A percentile compares a stretch with the other conserved stretches of the same genome.
Conservation (phyloP, 2,113 vertebrate species). For the Dipodomys stephensi region DNA sequence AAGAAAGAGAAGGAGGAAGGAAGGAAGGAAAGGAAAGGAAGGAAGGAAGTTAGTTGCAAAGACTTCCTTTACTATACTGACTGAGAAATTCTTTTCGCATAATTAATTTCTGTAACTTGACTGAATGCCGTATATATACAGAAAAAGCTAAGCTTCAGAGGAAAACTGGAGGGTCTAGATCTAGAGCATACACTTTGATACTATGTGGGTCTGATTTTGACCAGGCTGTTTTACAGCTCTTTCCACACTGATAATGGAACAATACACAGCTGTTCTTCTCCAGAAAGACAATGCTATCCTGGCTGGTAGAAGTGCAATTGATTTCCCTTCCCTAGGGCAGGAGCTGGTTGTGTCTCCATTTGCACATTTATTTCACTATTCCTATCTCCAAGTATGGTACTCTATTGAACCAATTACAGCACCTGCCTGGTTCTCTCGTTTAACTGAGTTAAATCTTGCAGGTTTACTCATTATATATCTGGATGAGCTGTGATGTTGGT, state of each 20-base stretch:
- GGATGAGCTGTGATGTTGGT: not conserved
- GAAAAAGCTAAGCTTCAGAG: not conserved
- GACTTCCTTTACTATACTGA: not conserved
- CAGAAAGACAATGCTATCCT: not conserved
- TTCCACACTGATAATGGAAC: not conserved
- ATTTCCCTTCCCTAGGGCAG: not conserved
- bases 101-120: not conserved
- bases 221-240: not conserved
- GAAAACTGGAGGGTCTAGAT: slow-evolving; percentile 9
- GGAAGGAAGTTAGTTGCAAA: not conserved
- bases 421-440: not conserved
- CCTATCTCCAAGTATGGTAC: not conserved
- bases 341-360: not conserved
- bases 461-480: not conserved
- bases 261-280: not conserved
- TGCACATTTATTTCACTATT: not conserved
- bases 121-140: not conserved
- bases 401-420: slow-evolving; percentile 2
- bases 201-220: not conserved
- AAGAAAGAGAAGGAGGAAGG: too few species aligned
- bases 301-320: not conserved
- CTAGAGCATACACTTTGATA: not conserved
- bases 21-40: too few species aligned
- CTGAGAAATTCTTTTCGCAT: not conserved
- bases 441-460: slow-evolving; percentile 31